Conservation (phyloP, 2,888 invertebrate genomes). For the Nemotelus pantherinus region DNA sequence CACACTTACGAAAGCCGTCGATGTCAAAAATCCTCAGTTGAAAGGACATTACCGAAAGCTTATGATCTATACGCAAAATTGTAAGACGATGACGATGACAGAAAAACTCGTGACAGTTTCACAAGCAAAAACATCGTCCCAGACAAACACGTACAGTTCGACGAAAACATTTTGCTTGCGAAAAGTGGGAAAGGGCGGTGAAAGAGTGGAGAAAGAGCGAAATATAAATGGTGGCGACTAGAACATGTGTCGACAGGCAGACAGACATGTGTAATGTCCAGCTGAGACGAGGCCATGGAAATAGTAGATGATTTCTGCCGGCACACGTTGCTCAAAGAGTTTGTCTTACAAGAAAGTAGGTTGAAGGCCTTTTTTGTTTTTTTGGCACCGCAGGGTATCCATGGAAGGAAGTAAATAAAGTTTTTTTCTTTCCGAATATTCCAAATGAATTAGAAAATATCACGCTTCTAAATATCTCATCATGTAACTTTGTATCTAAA, state of each 20-base stretch:
- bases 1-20: slow-evolving; percentile 34
- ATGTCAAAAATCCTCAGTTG: slow-evolving; percentile 46
- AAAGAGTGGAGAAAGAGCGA: neutral
- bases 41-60: slow-evolving; percentile 49
- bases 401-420: too few relatives aligned
- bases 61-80: slow-evolving; percentile 29
- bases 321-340: neutral
- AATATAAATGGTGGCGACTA: neutral
- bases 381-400: too few relatives aligned
- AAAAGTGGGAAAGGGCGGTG: neutral
- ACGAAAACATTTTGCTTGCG: neutral
- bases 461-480: too few relatives aligned
- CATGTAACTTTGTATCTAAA: too few relatives aligned
- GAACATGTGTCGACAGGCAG: slow-evolving; percentile 31
- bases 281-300: neutral
- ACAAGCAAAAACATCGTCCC: slow-evolving; percentile 23
- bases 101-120: slow-evolving; percentile 28
- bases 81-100: slow-evolving; percentile 22
- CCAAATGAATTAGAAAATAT: too few relatives aligned
- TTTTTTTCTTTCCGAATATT: too few relatives aligned
- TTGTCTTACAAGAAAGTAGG: too few relatives aligned
- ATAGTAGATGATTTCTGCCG: slow-evolving; percentile 1
- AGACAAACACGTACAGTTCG: slow-evolving; percentile 29
- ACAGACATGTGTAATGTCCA: slow-evolving; percentile 41
- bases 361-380: too few relatives aligned